Base-by-base conservation (phyloP, 1,140 invertebrate genomes). In the Drosophila teissieri region DNA sequence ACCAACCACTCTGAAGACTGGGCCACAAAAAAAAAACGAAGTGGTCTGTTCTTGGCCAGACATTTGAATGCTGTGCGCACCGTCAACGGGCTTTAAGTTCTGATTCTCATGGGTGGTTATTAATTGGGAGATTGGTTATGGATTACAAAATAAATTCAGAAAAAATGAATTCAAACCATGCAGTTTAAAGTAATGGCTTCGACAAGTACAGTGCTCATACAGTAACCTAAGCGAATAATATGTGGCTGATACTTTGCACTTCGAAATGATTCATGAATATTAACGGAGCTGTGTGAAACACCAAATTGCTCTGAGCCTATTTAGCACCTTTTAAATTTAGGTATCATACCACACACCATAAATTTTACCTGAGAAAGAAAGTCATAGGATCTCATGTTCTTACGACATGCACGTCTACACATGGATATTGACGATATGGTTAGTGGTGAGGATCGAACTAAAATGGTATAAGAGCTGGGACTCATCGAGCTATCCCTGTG, bases 41-140 rank as follows among this genome's bases (percentile, higher is more conserved):
- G 68, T 46, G 49, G 36, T 63, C 49, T 49, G 31, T 64, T 68
- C 69, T 63, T 51, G 36, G 44, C 57, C 67, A 81, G 68, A 78
- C 60, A 73, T 79, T 72, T 84, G 53, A 67, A 65, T 65, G 36
- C 58, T 19, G 40, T 22, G 36, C 42, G 15, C 37, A 73, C 70
- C 72, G 68, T 73, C 40, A 73, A 53, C 57, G 56, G 55, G 69
- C 67, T 54, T 17, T 34, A 44, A 44, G 60, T 68, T 63, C 44
- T 69, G 42, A n/a, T 51, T 42, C 36, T 40, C 46, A 31, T 37
- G 31, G 27, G n/a, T 34, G 36, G 51, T 56, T 70, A 56, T 68
- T 68, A 70, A 34, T 67, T 67, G 62, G 17, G 27, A 49, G 63
- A 55, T 68, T 70, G 67, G 40, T 40, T 68, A 51, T 68, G 58